These are phyloP conservation scores for Cricetomys ansorgei DNA, from an alignment of 2,113 vertebrate species.

Conservation along the genomic window DNA sequence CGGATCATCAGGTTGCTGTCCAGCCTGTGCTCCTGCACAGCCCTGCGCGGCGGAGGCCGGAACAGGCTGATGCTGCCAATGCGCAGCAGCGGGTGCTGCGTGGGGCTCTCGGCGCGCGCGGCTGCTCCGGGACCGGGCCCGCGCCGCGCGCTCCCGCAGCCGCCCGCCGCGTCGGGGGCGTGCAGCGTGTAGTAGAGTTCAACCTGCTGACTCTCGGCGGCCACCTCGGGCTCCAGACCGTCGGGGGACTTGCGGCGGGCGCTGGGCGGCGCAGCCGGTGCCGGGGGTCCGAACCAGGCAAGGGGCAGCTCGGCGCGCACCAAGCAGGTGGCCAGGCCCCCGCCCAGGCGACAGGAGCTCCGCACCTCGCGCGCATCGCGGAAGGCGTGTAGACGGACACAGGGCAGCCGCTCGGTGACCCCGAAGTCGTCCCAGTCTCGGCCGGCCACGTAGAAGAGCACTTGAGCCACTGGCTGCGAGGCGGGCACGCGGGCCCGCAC, in stretches of 20 bases:
- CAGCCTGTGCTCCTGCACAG: slow-evolving; percentile 93
- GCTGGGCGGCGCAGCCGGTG: slow-evolving; percentile 83
- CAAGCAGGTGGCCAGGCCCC: slow-evolving; percentile 94
- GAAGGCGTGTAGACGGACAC: slow-evolving; percentile 95
- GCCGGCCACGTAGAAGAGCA: slow-evolving; percentile 96
- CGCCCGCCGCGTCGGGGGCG: slow-evolving; percentile 87
- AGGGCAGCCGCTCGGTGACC: slow-evolving; percentile 93
- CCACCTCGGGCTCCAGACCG: slow-evolving; percentile 86
- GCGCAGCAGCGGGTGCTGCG: slow-evolving; percentile 96
- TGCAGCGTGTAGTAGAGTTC: slow-evolving; percentile 98
- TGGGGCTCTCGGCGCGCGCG: slow-evolving; percentile 90
- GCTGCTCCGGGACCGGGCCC: slow-evolving; percentile 41
- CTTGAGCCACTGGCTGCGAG: slow-evolving; percentile 94
- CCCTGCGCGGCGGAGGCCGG: slow-evolving; percentile 89
- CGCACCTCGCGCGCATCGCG: slow-evolving; percentile 93
- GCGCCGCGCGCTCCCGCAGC: slow-evolving; percentile 88
- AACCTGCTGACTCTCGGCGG: slow-evolving; percentile 90
- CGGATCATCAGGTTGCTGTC: slow-evolving; percentile 96
- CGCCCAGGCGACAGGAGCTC: slow-evolving; percentile 94
- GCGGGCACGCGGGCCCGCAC: slow-evolving; percentile 93
- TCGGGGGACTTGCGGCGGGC: slow-evolving; percentile 90
- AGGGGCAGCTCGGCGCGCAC: slow-evolving; percentile 94
- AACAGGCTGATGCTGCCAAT: slow-evolving; percentile 97
- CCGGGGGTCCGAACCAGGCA: slow-evolving; percentile 94
- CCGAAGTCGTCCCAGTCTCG: slow-evolving; percentile 98